Base-by-base conservation (phyloP, 2,888 invertebrate genomes). In the Electrophaes corylata region DNA sequence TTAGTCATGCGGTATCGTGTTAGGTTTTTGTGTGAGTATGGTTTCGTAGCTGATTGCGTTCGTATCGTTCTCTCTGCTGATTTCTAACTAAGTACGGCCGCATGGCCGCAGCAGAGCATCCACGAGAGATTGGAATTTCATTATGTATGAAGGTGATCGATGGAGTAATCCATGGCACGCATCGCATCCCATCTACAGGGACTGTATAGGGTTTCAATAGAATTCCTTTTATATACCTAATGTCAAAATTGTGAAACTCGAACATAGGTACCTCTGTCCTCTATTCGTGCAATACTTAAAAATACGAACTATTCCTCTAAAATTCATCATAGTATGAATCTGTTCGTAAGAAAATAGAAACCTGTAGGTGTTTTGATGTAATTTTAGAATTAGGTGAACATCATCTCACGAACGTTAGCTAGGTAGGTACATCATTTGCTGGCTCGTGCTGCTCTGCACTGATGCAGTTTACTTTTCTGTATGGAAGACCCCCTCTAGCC, bases 71-170 rank as follows among this genome's bases (percentile, higher is more conserved):
- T 76, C 72, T 79, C 70, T 66, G 64, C 78, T 77, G 84, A 79
- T 87, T 87, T 87, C 86, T 86, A 83, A 82, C 76, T 69, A n/a
- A n/a, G n/a, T n/a, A n/a, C n/a, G n/a, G n/a, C n/a, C n/a, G 73
- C 70, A 72, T 65, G 70, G 75, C 12, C 71, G 73, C 65, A 70
- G 76, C n/a, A 23, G 20, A 26, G 43, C 76, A 84, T 83, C 81
- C 86, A 85, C 73, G 84, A 84, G 79, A 82, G 76, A 84, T 81
- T 78, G 77, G 74, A 83, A 85, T 83, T 79, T 75, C 72, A 50
- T 76, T 73, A 81, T 83, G 76, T 74, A 75, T 72, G 72, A 75
- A 67, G 70, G 74, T 71, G 57, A 55, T 70, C 43, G 57, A 63
- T 64, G 53, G 54, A 59, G 58, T 60, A 47, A 53, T 65, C 64